Evolutionary conservation across 2,797 vertebrate genomes (phyloP).

Genomic region (Euthynnus affinis): DNA sequence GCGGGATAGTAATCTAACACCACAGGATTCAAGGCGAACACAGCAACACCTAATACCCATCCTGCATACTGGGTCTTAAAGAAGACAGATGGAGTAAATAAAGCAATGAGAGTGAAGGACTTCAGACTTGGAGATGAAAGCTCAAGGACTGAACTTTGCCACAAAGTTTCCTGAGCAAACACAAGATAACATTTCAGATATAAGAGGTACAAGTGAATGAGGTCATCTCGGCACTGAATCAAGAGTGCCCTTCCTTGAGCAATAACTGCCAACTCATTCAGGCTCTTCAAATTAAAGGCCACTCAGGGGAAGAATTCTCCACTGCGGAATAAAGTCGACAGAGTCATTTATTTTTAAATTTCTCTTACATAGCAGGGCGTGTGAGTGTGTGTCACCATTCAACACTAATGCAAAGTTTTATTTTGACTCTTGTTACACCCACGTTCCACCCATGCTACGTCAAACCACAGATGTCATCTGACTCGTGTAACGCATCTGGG

Average conservation of each 20-base stretch:
- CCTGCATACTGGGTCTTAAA: constrained; percentile 14
- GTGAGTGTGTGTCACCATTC: background rate
- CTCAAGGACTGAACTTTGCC: constrained; percentile 50
- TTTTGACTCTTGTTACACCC: constrained; percentile 50
- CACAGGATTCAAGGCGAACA: constrained; percentile 50
- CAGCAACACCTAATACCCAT: constrained; percentile 69
- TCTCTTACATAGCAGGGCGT: constrained; percentile 51
- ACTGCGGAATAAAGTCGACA: too few species aligned
- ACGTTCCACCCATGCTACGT: constrained; percentile 44
- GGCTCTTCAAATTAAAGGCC: constrained; percentile 26
- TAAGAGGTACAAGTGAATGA: constrained; percentile 36
- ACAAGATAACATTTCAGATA: constrained; percentile 70
- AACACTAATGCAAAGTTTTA: constrained; percentile 28
- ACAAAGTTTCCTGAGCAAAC: constrained; percentile 60
- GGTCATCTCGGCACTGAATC: constrained; percentile 41
- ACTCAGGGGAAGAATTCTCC: too few species aligned
- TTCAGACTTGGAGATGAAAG: constrained; percentile 1
- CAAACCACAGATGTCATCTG: constrained; percentile 46
- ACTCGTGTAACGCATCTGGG: constrained; percentile 44
- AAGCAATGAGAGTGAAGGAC: background rate
- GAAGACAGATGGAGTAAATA: constrained; percentile 26
- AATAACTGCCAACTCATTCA: constrained; percentile 2
- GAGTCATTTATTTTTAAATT: constrained; percentile 30
- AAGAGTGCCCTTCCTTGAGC: constrained; percentile 13
- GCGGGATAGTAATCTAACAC: constrained; percentile 77